Conservation (phyloP, 2,888 invertebrate genomes). For the Agrilus mali region DNA sequence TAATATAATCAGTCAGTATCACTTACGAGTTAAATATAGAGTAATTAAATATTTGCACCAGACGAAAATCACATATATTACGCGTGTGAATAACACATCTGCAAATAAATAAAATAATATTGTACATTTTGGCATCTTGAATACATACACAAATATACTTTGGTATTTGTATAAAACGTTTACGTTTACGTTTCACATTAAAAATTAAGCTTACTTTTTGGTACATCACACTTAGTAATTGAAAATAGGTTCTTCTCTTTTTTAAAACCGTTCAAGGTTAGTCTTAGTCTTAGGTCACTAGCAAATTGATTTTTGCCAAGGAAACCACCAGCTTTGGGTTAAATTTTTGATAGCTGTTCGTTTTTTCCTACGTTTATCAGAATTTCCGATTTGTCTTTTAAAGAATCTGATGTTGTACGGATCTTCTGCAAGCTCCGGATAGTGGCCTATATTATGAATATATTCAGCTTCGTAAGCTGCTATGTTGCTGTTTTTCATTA, state of each 20-base stretch:
- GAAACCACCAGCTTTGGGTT: slow-evolving; percentile 29
- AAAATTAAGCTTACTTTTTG: slow-evolving; percentile 30
- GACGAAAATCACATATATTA: slow-evolving; percentile 33
- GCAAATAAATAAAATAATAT: slow-evolving; percentile 34
- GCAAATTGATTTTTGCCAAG: slow-evolving; percentile 25
- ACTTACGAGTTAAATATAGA: slow-evolving; percentile 12
- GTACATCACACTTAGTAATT: slow-evolving; percentile 37
- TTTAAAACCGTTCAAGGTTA: slow-evolving; percentile 6
- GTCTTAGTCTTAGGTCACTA: slow-evolving; percentile 9
- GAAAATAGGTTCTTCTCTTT: slow-evolving; percentile 27
- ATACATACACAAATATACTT: slow-evolving; percentile 51
- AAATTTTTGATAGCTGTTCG: slow-evolving; percentile 34
- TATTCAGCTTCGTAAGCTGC: slow-evolving; percentile 84
- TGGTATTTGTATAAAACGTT: slow-evolving; percentile 44
- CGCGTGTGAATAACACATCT: slow-evolving; percentile 33
- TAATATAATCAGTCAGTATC: slow-evolving; percentile 27
- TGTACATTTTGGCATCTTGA: slow-evolving; percentile 45
- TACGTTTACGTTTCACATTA: slow-evolving; percentile 27
- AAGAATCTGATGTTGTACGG: slow-evolving; percentile 87
- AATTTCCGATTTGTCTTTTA: slow-evolving; percentile 62
- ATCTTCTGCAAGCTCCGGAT: slow-evolving; percentile 91
- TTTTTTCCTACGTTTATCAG: slow-evolving; percentile 62
- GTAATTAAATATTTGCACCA: slow-evolving; percentile 18
- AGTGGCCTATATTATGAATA: slow-evolving; percentile 77
- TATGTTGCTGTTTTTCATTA: slow-evolving; percentile 71